A percentile compares a stretch with the other conserved stretches of the same genome.
phyloP scores from a whole-genome alignment of 1,140 invertebrate species.

The Lutraria rhynchaena region DNA sequence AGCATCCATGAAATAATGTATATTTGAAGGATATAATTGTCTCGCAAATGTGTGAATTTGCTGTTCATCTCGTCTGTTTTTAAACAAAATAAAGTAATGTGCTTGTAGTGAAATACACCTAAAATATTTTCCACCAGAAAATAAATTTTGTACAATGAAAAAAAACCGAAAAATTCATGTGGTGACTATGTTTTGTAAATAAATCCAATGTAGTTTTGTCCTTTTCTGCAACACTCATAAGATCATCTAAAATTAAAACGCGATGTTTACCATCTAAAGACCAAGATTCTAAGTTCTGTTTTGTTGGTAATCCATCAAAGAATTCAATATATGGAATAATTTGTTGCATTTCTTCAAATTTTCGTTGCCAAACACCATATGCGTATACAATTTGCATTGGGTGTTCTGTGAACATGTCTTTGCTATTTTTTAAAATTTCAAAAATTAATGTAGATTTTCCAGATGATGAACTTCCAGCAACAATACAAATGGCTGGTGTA shows the following conservation, averaged over 20 bases:
- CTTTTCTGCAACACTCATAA: too few relatives aligned
- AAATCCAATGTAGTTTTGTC: too few relatives aligned
- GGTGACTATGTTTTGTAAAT: too few relatives aligned
- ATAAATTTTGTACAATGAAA: too few relatives aligned
- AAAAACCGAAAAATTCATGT: too few relatives aligned
- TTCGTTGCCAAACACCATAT: conserved; percentile 37
- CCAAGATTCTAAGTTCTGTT: conserved; percentile 24
- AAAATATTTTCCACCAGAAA: conserved; percentile 8
- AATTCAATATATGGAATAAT: conserved; percentile 11
- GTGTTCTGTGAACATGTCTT: conserved; percentile 39
- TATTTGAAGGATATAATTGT: conserved; percentile 20
- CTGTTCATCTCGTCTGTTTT: conserved; percentile 41
- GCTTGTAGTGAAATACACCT: conserved; percentile 29
- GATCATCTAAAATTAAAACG: too few relatives aligned
- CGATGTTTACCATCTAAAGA: too few relatives aligned
- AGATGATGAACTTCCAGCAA: too few relatives aligned
- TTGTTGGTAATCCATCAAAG: conserved; percentile 30
- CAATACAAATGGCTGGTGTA: too few relatives aligned
- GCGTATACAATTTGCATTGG: conserved; percentile 16
- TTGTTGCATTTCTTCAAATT: too few relatives aligned
- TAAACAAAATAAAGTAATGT: conserved; percentile 49
- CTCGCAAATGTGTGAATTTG: conserved; percentile 43
- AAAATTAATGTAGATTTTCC: conserved; percentile 29
- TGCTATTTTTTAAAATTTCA: conserved; percentile 40
- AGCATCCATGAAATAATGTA: conserved; percentile 47